Evolutionary conservation across 2,888 invertebrate genomes (phyloP).

Genomic region (Spodoptera picta): DNA sequence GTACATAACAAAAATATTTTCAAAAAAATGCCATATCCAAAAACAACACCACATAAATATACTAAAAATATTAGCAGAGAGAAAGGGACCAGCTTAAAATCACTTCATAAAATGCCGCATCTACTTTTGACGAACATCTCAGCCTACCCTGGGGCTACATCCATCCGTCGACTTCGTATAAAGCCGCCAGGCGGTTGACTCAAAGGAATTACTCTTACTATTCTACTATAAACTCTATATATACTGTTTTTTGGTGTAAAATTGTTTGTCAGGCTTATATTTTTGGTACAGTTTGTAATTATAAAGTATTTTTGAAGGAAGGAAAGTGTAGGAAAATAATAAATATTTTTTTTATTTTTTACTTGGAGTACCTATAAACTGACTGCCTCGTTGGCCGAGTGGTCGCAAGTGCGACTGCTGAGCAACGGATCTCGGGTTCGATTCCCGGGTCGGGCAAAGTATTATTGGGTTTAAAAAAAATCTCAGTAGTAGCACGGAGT

Average conservation of each 20-base stretch:
- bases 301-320: constrained; percentile 4
- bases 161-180: constrained; percentile 59
- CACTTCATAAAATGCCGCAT: constrained; percentile 41
- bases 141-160: constrained; percentile 53
- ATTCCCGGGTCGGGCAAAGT: too few relatives aligned
- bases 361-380: too few relatives aligned
- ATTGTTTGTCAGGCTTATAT: constrained; percentile 32
- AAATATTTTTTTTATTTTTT: too few relatives aligned
- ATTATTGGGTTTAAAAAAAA: too few relatives aligned
- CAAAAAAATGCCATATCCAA: neutral
- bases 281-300: constrained; percentile 33
- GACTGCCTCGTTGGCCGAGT: too few relatives aligned
- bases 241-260: constrained; percentile 48
- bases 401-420: too few relatives aligned
- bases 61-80: neutral
- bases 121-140: constrained; percentile 34
- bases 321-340: neutral
- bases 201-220: constrained; percentile 63
- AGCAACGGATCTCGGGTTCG: too few relatives aligned
- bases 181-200: constrained; percentile 60
- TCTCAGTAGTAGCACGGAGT: too few relatives aligned
- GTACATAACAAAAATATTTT: too few relatives aligned
- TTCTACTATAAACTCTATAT: constrained; percentile 47
- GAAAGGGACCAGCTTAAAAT: constrained; percentile 1
- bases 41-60: constrained; percentile 2